Evolutionary conservation across 1,140 invertebrate species (phyloP).

Genomic region (Meloidogyne exigua): DNA sequence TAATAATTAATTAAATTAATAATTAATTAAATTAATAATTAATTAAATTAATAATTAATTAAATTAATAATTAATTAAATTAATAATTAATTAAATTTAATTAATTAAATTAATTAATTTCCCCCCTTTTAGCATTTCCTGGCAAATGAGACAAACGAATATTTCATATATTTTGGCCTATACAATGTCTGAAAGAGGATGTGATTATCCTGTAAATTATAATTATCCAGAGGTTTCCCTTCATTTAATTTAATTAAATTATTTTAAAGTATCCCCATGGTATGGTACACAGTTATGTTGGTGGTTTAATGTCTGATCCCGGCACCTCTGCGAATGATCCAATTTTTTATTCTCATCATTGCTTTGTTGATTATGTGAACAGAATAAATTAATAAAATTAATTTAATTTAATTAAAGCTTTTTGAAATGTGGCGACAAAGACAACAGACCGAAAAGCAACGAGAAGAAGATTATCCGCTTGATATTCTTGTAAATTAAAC

Average conservation of each 20-base stretch:
- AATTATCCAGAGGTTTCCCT: not conserved
- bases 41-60: too few species aligned
- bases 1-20: too few species aligned
- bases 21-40: too few species aligned
- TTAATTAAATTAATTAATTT: too few species aligned
- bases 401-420: conserved; percentile 18
- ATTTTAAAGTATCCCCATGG: conserved; percentile 53
- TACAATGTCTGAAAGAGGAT: conserved; percentile 15
- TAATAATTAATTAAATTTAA: too few species aligned
- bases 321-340: conserved; percentile 42
- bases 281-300: conserved; percentile 56
- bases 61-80: too few species aligned
- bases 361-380: conserved; percentile 64
- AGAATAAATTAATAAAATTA: not conserved
- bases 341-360: conserved; percentile 57
- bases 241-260: too few species aligned
- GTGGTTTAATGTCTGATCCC: conserved; percentile 51
- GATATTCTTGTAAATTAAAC: conserved; percentile 11
- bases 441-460: not conserved
- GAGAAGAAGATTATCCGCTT: conserved; percentile 13
- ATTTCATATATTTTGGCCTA: conserved; percentile 38
- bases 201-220: not conserved
- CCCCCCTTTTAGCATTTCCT: conserved; percentile 18
- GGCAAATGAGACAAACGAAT: conserved; percentile 29
- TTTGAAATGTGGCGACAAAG: conserved; percentile 17